A percentile compares a stretch with the other conserved stretches of the same genome.
phyloP scores from a whole-genome alignment of 2,113 vertebrate genomes.

The Pristiophorus japonicus region DNA sequence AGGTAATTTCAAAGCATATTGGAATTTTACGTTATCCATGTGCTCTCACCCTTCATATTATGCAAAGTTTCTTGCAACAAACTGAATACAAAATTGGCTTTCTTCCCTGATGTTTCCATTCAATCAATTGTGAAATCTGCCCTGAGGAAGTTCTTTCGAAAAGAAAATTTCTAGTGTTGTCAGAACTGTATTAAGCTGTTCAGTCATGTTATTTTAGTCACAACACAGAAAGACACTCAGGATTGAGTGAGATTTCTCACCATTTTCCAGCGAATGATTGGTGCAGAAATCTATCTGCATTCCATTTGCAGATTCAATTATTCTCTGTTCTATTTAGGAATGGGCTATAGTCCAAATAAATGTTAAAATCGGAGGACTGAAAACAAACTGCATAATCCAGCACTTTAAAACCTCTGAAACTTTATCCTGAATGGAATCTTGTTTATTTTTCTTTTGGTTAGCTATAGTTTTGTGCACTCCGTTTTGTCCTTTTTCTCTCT shows the following conservation, averaged over 20 bases:
- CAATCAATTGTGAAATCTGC: constrained; percentile 26
- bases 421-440: neutral
- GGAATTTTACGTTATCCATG: neutral
- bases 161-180: constrained; percentile 16
- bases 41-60: neutral
- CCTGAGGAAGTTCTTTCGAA: neutral
- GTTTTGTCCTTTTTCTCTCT: neutral
- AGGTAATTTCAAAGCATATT: neutral
- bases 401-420: neutral
- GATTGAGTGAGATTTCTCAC: neutral
- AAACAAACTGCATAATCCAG: neutral
- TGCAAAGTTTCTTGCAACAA: neutral
- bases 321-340: neutral
- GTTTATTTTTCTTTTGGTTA: constrained; percentile 10
- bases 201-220: constrained; percentile 6
- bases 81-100: neutral
- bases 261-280: neutral
- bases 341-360: neutral
- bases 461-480: neutral
- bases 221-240: neutral
- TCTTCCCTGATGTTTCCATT: neutral
- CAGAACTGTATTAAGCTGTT: neutral
- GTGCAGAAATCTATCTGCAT: neutral
- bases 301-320: neutral
- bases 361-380: neutral